phyloP scores from a whole-genome alignment of 2,888 invertebrate species.

The Neoaliturus tenellus region DNA sequence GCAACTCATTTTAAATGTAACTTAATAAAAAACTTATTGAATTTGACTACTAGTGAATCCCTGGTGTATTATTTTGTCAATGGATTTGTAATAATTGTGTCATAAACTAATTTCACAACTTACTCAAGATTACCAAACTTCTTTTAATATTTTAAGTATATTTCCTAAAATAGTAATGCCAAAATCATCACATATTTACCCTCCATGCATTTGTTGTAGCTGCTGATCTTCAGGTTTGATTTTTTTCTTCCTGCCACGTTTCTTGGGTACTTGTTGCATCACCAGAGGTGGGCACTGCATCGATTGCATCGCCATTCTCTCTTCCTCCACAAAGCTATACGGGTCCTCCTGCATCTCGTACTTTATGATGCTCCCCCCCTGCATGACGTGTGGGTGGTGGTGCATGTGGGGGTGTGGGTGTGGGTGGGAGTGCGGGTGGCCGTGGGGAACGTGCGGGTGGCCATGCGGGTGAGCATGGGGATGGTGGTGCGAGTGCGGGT shows the following conservation, averaged over 20 bases:
- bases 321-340: constrained; percentile 90
- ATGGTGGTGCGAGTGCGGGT: constrained; percentile 63
- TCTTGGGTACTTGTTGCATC: constrained; percentile 75
- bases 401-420: constrained; percentile 41
- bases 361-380: constrained; percentile 62
- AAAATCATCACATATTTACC: constrained; percentile 68
- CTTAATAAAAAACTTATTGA: no score
- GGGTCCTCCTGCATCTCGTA: constrained; percentile 76
- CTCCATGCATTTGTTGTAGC: constrained; percentile 55
- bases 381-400: constrained; percentile 59
- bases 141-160: neutral
- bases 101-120: no score
- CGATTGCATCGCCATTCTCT: constrained; percentile 72
- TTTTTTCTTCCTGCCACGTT: constrained; percentile 92
- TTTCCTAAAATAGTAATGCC: neutral
- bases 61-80: no score
- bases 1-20: no score
- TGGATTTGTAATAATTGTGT: no score
- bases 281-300: constrained; percentile 65
- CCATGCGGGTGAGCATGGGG: constrained; percentile 61
- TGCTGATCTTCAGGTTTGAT: constrained; percentile 72
- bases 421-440: constrained; percentile 42
- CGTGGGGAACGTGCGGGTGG: constrained; percentile 57
- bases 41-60: no score
- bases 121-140: no score